Base-by-base conservation (phyloP, 2,113 vertebrate genomes). In the Heterochromis multidens region DNA sequence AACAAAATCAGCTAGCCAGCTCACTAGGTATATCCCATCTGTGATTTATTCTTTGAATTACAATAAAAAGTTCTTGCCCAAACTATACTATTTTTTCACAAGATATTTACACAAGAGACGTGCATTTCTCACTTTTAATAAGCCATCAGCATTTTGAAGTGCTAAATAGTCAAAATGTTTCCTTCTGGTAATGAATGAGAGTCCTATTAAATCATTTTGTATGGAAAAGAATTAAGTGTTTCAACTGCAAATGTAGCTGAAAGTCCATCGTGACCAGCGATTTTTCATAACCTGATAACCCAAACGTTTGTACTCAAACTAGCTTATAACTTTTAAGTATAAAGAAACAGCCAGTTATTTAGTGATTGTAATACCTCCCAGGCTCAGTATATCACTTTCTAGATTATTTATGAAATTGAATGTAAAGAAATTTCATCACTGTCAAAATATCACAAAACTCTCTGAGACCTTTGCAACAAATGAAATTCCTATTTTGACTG, bases 1-100 rank as follows among this genome's bases (percentile, higher is more conserved):
- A 97, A 97, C 96, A 93, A 97, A 97, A 97, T 97, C 97, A 97
- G 97, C 97, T 97, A 97, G 96, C 89, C 94, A 95, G 94, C 91
- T 96, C 95, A 94, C 94, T 91, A 95, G 94, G 94, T 95, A 76
- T 12, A 31, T 25, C 8, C 95, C 92, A 92, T 96, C 95, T 96
- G 95, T 96, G 95, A 97, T 96, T 96, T 95, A 92, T 91, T 94
- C 93, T 83, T 83, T 1, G 52, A 31, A 56, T 67, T 13, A 74
- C 21, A 49, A 70, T 84, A 52, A 19, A 21, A 60, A 81, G n/a
- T 29, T 58, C 19, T 83, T 9, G 35, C 6, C 14, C 5, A 54
- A 60, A 54, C 19, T 54, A 46, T 7, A n/a, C 17, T 16, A 65
- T 19, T 67, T 77, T 10, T 52, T 74, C 11, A 54, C 31, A n/a